A percentile compares a stretch with the other conserved stretches of the same genome.
Conservation (phyloP, 2,888 invertebrate genomes). For the Alviniconcha strummeri region DNA sequence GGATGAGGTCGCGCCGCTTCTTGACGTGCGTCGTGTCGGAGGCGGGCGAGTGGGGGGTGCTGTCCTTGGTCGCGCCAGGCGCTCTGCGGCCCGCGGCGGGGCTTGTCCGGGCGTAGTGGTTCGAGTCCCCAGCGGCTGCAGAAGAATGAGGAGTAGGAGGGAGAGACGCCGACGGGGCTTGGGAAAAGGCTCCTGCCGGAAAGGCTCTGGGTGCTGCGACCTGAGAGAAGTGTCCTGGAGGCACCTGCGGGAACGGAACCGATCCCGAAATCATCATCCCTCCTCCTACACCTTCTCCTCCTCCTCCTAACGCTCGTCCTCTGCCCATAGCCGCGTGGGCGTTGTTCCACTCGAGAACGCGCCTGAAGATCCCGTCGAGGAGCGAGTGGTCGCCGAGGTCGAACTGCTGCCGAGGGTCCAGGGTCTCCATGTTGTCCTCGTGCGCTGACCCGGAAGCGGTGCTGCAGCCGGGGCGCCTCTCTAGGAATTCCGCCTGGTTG, state of each 20-base stretch:
- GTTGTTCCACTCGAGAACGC: conserved; percentile 42
- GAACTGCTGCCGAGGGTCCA: conserved; percentile 37
- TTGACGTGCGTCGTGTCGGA: conserved; percentile 28
- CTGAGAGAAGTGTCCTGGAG: not conserved
- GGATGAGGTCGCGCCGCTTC: conserved; percentile 50
- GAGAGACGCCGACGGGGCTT: no score
- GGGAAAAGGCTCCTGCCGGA: no score
- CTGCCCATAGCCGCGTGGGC: not conserved
- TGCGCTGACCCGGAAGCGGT: conserved; percentile 8
- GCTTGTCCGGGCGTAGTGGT: not conserved
- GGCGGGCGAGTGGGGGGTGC: conserved; percentile 17
- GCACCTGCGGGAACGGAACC: conserved; percentile 1
- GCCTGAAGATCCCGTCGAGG: conserved; percentile 42
- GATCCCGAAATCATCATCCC: not conserved
- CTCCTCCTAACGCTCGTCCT: not conserved
- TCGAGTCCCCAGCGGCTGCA: not conserved
- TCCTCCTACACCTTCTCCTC: not conserved
- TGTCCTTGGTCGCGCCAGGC: not conserved
- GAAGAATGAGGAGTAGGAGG: conserved; percentile 9
- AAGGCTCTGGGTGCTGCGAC: not conserved
- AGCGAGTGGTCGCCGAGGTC: conserved; percentile 36
- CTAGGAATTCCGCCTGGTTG: conserved; percentile 13
- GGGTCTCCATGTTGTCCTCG: conserved; percentile 40
- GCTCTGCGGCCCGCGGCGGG: not conserved
- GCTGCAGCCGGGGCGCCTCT: not conserved